These are phyloP conservation scores for Tor tambroides DNA, from an alignment of 2,113 vertebrate genomes.

Conservation along the genomic window DNA sequence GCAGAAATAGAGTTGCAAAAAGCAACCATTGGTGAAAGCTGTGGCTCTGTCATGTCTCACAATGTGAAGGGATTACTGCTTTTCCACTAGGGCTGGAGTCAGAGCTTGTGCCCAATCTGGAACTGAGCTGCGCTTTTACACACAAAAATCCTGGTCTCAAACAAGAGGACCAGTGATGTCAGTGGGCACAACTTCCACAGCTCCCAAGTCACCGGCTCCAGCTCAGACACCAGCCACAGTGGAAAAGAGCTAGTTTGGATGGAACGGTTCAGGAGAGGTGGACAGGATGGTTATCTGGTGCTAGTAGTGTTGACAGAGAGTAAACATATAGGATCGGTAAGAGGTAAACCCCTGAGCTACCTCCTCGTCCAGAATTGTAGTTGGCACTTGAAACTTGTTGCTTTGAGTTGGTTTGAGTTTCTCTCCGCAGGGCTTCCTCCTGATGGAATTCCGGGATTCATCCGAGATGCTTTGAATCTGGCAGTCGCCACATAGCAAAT, in stretches of 20 bases:
- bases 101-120: background rate
- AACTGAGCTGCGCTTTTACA: background rate
- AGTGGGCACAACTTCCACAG: background rate
- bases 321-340: background rate
- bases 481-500: slow-evolving; percentile 42
- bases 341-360: slow-evolving; percentile 67
- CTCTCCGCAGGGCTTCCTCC: slow-evolving; percentile 68
- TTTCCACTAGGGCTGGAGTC: background rate
- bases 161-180: background rate
- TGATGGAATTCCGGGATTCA: slow-evolving; percentile 75
- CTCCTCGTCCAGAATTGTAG: slow-evolving; percentile 72
- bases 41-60: slow-evolving; percentile 65
- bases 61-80: background rate
- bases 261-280: background rate
- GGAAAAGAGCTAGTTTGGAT: background rate
- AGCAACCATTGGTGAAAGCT: background rate
- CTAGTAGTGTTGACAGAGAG: background rate
- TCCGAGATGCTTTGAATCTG: slow-evolving; percentile 82
- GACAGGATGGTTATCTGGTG: background rate
- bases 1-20: background rate
- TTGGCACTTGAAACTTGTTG: slow-evolving; percentile 67
- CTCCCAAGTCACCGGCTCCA: background rate
- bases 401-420: slow-evolving; percentile 47
- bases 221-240: background rate
- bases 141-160: background rate